Evolutionary conservation across 2,113 vertebrate species (phyloP), one percentile per base, ranked within the genome.

Genomic region (Guaruba guarouba): DNA sequence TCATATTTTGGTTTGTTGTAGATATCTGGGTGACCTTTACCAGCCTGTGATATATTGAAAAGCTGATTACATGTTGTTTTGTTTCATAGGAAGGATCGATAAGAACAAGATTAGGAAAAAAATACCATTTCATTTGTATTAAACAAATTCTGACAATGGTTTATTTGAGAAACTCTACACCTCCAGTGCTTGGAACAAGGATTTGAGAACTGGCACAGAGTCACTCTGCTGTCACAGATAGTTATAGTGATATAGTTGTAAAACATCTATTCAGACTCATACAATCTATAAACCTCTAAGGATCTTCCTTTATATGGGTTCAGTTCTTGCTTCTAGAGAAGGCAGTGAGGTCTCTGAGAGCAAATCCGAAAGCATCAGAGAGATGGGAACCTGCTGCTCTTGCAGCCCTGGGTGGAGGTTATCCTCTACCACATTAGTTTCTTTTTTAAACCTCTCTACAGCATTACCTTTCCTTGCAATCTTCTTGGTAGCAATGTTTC

Each of bases 21-120:
- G 79, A 11, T 80, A 82, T 41, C 82, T 77, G 54, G 7, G 23
- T 94, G 96, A 95, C 95, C 94, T 97, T 97, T 93, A 93, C 27
- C 75, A 90, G 90, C 54, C 85, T 90, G 59, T 85, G 86, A 94
- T 88, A 66, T 87, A 93, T 90, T 76, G 92, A 86, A 93, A 92
- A 93, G 78, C 48, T 93, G 96, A 95, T 96, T 79, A 68, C 24
- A 55, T 35, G 79, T 77, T 88, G 79, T 66, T 94, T 82, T 55
- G 41, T 92, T 97, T 93, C 68, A 74, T 48, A 57, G 71, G 63
- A 76, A 31, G 41, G 79, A 92, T 97, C 94, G 80, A 92, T 96
- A 90, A 3, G 15, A 94, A 92, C 3, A 27, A 92, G 35, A 86
- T 93, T 13, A 88, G 43, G 44, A 16, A 82, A 82, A 55, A 93